Percentiles rank a stretch among this genome's conserved stretches.
phyloP scores from a whole-genome alignment of 2,888 invertebrate genomes.

The Eupithecia subumbrata region DNA sequence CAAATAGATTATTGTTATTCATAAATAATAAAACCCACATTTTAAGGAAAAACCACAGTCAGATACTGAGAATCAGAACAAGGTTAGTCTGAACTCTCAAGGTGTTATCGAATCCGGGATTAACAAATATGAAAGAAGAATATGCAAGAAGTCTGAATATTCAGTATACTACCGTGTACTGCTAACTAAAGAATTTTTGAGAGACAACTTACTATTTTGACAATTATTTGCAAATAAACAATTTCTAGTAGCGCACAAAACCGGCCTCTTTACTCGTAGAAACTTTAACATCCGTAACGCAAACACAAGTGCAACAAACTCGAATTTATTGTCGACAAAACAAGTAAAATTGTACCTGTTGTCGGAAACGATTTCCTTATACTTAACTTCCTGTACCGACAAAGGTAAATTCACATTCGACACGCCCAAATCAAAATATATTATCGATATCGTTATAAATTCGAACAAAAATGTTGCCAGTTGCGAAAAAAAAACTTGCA shows the following conservation, averaged over 20 bases:
- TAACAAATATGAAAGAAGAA: constrained; percentile 2
- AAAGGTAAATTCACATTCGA: constrained; percentile 71
- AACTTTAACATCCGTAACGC: constrained; percentile 73
- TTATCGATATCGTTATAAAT: constrained; percentile 61
- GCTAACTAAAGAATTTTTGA: constrained; percentile 9
- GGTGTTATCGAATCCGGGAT: constrained; percentile 35
- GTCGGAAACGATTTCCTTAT: constrained; percentile 56
- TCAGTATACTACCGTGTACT: neutral
- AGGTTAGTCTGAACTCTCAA: constrained; percentile 42
- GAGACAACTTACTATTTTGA: constrained; percentile 19
- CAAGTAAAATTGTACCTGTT: constrained; percentile 63
- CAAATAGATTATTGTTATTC: constrained; percentile 60
- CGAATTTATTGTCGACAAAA: constrained; percentile 51
- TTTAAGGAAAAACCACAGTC: constrained; percentile 64
- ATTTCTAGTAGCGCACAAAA: constrained; percentile 55
- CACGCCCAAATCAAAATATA: constrained; percentile 84
- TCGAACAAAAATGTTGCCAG: constrained; percentile 43
- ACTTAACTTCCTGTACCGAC: constrained; percentile 75
- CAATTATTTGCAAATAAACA: constrained; percentile 49
- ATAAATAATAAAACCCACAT: constrained; percentile 56
- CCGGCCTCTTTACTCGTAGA: constrained; percentile 55
- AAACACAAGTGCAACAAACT: constrained; percentile 77
- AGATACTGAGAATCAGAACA: constrained; percentile 47
- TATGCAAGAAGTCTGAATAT: neutral
- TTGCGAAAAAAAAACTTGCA: constrained; percentile 57